Percentiles rank a stretch among this genome's conserved stretches.
Conservation (phyloP, 2,888 invertebrate genomes). For the Drosophila trichaetosa region DNA sequence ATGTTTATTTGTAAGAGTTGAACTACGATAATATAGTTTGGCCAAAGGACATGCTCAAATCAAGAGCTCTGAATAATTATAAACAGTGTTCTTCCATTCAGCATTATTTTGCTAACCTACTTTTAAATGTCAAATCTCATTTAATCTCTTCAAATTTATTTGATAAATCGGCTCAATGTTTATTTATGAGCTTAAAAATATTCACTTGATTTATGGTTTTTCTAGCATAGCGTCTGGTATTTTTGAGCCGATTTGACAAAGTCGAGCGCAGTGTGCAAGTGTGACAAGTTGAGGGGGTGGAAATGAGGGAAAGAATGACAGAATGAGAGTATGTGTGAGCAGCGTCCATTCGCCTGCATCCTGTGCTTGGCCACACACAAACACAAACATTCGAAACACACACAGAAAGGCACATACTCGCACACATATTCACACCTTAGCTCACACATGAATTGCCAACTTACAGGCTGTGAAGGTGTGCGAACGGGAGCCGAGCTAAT, state of each 20-base stretch:
- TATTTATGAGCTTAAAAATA: neutral
- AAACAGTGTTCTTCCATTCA: neutral
- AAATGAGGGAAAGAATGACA: neutral
- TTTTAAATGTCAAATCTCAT: neutral
- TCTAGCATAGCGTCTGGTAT: neutral
- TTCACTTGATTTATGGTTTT: neutral
- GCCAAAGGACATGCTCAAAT: neutral
- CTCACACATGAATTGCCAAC: conserved; percentile 63
- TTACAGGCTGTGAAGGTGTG: conserved; percentile 69
- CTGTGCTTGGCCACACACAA: conserved; percentile 13
- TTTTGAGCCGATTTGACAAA: neutral
- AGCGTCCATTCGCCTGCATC: conserved; percentile 31
- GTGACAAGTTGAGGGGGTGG: conserved; percentile 3
- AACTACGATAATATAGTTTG: neutral
- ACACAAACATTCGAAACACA: neutral
- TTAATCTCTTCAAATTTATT: neutral
- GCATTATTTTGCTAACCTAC: neutral
- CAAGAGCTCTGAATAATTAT: neutral
- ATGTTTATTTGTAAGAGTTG: neutral
- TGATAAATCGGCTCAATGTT: neutral
- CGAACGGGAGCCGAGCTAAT: conserved; percentile 53
- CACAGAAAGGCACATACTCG: conserved; percentile 1
- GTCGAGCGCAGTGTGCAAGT: conserved; percentile 40
- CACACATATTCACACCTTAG: neutral
- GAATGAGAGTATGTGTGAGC: conserved; percentile 4